Conservation (phyloP, 1,140 invertebrate genomes). For the Chymomyza costata region DNA sequence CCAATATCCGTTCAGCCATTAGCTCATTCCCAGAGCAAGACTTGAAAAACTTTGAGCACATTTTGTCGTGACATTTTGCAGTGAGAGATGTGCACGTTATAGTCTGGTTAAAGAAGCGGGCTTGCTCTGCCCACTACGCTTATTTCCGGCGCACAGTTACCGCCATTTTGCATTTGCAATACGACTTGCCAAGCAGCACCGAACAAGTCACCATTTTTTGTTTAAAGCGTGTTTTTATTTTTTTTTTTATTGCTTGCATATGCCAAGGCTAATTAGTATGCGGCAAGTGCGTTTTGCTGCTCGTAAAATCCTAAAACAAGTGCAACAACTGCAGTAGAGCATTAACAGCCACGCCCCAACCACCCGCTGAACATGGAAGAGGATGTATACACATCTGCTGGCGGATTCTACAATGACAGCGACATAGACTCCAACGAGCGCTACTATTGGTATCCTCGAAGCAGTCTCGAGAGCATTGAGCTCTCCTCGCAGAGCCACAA, state of each 20-base stretch:
- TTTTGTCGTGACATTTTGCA: no score
- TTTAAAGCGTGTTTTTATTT: neutral
- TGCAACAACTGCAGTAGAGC: constrained; percentile 26
- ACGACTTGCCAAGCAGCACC: constrained; percentile 24
- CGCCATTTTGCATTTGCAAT: constrained; percentile 34
- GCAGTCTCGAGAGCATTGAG: constrained; percentile 43
- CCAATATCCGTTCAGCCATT: constrained; percentile 49
- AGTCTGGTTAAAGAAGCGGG: no score
- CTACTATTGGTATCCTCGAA: constrained; percentile 19
- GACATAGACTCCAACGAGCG: constrained; percentile 4
- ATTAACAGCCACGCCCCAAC: constrained; percentile 19
- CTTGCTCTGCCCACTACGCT: no score
- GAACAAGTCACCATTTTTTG: neutral
- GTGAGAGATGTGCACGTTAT: no score
- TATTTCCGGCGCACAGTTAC: constrained; percentile 40
- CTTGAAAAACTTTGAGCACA: no score
- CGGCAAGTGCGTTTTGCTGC: constrained; percentile 5
- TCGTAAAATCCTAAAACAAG: constrained; percentile 20
- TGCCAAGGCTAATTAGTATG: constrained; percentile 59
- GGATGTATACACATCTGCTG: constrained; percentile 58
- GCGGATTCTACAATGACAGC: constrained; percentile 47
- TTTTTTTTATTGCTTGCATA: constrained; percentile 35
- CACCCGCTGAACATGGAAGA: constrained; percentile 47
- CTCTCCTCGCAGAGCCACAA: constrained; percentile 30
- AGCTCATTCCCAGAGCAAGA: no score